phyloP scores from a whole-genome alignment of 2,888 invertebrate species.

The Linnaemya vulpina region DNA sequence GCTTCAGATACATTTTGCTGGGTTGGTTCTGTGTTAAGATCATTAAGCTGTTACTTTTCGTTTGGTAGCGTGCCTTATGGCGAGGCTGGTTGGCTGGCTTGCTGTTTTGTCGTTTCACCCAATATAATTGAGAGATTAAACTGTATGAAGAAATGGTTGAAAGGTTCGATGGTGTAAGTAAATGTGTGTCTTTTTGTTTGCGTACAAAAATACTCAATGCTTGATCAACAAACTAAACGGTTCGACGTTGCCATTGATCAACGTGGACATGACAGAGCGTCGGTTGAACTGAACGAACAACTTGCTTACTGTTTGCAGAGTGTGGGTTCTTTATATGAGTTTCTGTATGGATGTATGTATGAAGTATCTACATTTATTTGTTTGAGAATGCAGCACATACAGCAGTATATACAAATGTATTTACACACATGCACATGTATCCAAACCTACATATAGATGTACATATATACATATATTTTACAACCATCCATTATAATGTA shows the following conservation, averaged over 20 bases:
- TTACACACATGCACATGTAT: not conserved
- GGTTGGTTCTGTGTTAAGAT: conserved; percentile 32
- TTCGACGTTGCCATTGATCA: conserved; percentile 62
- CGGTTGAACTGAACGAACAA: conserved; percentile 31
- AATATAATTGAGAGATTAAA: conserved; percentile 60
- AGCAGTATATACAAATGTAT: not conserved
- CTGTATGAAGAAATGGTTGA: conserved; percentile 61
- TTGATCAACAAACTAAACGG: conserved; percentile 61
- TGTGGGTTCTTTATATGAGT: conserved; percentile 38
- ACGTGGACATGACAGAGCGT: conserved; percentile 31
- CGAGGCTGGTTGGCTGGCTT: conserved; percentile 2
- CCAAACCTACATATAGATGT: conserved; percentile 9
- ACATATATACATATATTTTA: not conserved
- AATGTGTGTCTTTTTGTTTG: conserved; percentile 3
- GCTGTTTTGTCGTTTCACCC: not conserved
- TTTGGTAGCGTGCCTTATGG: conserved; percentile 1
- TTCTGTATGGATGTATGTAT: not conserved
- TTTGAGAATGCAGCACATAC: not conserved
- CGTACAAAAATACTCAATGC: conserved; percentile 40
- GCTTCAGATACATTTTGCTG: not conserved
- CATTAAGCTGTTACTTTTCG: conserved; percentile 61
- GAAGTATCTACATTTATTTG: not conserved
- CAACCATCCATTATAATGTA: conserved; percentile 34
- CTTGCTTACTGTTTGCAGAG: conserved; percentile 28
- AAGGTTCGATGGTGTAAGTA: conserved; percentile 55